A percentile compares a stretch with the other conserved stretches of the same genome.
Conservation (phyloP, 2,113 vertebrate genomes). For the Cyrtonyx montezumae region DNA sequence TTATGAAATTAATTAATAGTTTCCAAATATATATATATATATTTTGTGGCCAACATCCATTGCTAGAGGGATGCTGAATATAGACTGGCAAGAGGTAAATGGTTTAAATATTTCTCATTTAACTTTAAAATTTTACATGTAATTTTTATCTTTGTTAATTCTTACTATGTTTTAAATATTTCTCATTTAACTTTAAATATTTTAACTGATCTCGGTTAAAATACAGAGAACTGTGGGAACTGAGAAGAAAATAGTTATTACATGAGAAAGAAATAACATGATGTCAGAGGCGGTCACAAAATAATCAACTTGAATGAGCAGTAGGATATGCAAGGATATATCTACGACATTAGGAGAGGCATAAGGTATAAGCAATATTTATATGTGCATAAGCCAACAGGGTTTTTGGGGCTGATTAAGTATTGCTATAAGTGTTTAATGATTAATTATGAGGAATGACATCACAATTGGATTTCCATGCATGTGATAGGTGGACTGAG, state of each 20-base stretch:
- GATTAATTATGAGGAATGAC: not conserved
- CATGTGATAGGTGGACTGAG: not conserved
- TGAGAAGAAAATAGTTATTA: not conserved
- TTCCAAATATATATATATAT: not conserved
- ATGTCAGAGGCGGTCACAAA: not conserved
- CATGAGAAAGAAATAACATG: not conserved
- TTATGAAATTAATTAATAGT: not conserved
- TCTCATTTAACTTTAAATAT: too few species aligned
- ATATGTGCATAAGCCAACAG: not conserved
- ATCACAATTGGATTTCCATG: not conserved
- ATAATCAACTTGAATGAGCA: accelerated
- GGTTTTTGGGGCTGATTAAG: not conserved
- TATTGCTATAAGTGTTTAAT: not conserved
- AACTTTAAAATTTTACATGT: too few species aligned
- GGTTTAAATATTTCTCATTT: too few species aligned
- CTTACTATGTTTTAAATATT: too few species aligned
- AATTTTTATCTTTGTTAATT: too few species aligned
- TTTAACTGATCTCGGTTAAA: not conserved
- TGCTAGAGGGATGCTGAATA: not conserved
- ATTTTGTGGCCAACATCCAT: not conserved
- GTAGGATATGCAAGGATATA: not conserved
- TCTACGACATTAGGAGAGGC: not conserved
- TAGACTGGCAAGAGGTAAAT: not conserved
- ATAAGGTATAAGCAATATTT: not conserved
- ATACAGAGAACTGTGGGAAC: not conserved